Base-by-base conservation (phyloP, 2,113 vertebrate species). In the Microtus richardsoni region DNA sequence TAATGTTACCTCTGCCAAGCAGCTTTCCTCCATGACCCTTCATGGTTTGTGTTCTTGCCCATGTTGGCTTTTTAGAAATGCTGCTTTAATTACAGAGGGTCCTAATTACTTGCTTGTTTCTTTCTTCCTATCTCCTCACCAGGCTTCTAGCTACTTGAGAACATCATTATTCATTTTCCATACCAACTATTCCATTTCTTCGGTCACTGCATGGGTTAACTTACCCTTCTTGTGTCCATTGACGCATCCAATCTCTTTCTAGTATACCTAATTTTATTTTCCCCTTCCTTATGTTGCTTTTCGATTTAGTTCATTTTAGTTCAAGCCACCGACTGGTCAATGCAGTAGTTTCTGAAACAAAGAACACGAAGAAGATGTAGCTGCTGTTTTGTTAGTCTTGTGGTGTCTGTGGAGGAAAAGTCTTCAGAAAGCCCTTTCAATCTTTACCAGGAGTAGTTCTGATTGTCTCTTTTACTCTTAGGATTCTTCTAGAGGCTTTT, bases 401-500 rank as follows among this genome's bases (percentile, higher is more conserved):
- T 0, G 4, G 30, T 70, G 62, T 9, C 77, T 47, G 4, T 36
- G 58, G 66, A 89, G 74, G 21, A 41, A 82, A 52, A 75, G 5
- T 11, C 33, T 66, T 88, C 41, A 77, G 79, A 44, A 84, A 71
- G 16, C 60, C 19, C 62, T 89, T 91, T 58, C 64, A 28, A 21
- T 64, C 71, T 47, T 82, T 62, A 30, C 36, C 10, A 5, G 64
- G 52, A 70, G 36, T 24, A 75, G 36, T 52, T 4, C 77, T 33
- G 75, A 33, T 79, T 58, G n/a, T 92, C 44, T 94, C 75, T 93
- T 86, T 87, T 85, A 60, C 62, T 93, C 70, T 73, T 62, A 22
- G n/a, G 41, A 83, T 36, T 96, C 95, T 83, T 94, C 21, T 9
- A 54, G 62, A 82, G 68, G 66, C 47, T 91, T 96, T 93, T 84